phyloP scores from a whole-genome alignment of 2,113 vertebrate species.

The Eudorcas thomsonii region DNA sequence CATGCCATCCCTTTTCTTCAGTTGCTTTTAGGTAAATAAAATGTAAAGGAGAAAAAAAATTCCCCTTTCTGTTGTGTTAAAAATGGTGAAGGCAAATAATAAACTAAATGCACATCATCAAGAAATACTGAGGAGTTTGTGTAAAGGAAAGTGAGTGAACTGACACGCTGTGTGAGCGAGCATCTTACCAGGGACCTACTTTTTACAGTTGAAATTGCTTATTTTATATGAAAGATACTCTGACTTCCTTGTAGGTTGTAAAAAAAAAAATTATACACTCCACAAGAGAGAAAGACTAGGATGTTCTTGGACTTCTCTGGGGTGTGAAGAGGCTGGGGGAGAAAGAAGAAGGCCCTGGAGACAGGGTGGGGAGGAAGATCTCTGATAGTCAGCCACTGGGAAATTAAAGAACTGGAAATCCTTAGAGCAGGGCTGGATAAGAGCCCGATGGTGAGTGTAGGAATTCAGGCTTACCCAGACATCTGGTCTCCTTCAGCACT shows the following conservation, averaged over 20 bases:
- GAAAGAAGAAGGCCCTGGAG: background rate
- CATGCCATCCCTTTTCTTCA: background rate
- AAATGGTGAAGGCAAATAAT: background rate
- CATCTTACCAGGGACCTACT: background rate
- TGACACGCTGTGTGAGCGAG: background rate
- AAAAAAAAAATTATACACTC: background rate
- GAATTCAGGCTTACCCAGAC: background rate
- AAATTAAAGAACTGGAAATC: background rate
- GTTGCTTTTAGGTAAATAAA: background rate
- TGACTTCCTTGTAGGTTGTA: background rate
- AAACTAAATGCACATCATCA: background rate
- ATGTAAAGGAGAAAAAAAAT: background rate
- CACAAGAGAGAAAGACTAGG: background rate
- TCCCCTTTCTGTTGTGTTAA: background rate
- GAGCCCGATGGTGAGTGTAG: background rate
- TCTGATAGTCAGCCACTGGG: too few relatives aligned
- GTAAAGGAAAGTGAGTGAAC: too few relatives aligned
- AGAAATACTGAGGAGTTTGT: background rate
- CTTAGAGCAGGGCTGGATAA: too few relatives aligned
- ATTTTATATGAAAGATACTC: background rate
- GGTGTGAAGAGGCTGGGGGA: too few relatives aligned
- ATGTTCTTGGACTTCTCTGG: background rate
- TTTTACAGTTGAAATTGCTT: background rate
- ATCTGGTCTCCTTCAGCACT: background rate
- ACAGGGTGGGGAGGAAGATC: background rate